A percentile compares a stretch with the other conserved stretches of the same genome.
phyloP scores from a whole-genome alignment of 2,888 invertebrate genomes.

The Antheraea assamensis region DNA sequence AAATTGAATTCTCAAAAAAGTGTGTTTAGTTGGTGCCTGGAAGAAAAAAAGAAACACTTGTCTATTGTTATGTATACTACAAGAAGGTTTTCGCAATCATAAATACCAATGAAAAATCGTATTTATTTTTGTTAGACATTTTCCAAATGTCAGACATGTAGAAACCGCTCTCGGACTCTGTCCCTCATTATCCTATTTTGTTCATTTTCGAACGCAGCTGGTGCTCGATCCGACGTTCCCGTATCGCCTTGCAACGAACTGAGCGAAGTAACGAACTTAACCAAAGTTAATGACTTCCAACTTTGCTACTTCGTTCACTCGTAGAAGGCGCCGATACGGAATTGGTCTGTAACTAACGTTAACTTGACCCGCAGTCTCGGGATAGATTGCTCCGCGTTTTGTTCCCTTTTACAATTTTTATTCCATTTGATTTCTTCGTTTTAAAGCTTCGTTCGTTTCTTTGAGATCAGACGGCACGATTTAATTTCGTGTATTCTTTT shows the following conservation, averaged over 20 bases:
- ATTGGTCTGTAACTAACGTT: constrained; percentile 54
- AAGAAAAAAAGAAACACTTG: not conserved
- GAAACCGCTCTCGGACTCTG: constrained; percentile 18
- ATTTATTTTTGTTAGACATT: constrained; percentile 33
- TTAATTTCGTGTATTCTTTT: not conserved
- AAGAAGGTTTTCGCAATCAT: constrained; percentile 26
- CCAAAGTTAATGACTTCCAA: constrained; percentile 63
- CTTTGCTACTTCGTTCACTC: constrained; percentile 43
- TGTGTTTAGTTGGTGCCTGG: not conserved
- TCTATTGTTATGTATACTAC: not conserved
- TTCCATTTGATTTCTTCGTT: constrained; percentile 16
- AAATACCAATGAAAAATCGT: constrained; percentile 30
- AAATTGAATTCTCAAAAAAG: not conserved
- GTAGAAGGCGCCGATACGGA: constrained; percentile 47
- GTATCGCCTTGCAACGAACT: constrained; percentile 39
- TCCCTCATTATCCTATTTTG: constrained; percentile 56
- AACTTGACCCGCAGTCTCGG: constrained; percentile 54
- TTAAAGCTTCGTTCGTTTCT: constrained; percentile 8
- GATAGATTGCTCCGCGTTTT: constrained; percentile 40
- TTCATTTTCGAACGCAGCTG: constrained; percentile 55
- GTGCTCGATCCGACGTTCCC: constrained; percentile 31
- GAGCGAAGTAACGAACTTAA: constrained; percentile 57
- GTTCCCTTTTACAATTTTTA: constrained; percentile 30
- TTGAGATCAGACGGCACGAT: not conserved
- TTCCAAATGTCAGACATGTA: constrained; percentile 29